These are phyloP conservation scores for Odontocerum albicorne DNA, from an alignment of 2,888 invertebrate species.

Conservation along the genomic window DNA sequence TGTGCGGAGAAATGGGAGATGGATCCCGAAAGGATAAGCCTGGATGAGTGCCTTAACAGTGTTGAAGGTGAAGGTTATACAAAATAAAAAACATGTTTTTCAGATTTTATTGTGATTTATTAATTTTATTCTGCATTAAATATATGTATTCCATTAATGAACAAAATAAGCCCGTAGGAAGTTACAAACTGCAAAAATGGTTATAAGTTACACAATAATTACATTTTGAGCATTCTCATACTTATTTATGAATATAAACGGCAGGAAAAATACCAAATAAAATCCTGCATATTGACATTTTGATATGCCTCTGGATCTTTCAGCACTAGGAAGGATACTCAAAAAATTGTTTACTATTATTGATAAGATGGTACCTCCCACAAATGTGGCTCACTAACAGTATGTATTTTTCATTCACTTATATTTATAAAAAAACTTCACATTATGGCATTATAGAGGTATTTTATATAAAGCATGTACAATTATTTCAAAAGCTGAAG, in stretches of 20 bases:
- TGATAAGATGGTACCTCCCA: neutral
- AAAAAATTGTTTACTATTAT: slow-evolving; percentile 13
- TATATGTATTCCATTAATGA: slow-evolving; percentile 31
- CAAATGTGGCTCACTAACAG: slow-evolving; percentile 1
- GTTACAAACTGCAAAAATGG: neutral
- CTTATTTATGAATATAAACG: slow-evolving; percentile 34
- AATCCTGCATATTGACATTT: slow-evolving; percentile 16
- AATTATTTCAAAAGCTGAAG: slow-evolving; percentile 24
- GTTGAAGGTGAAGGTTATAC: neutral
- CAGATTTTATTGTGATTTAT: slow-evolving; percentile 33
- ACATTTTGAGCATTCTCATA: slow-evolving; percentile 22
- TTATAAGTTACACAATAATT: neutral
- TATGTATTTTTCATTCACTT: slow-evolving; percentile 14
- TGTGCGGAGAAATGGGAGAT: too few species aligned
- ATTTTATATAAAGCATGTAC: slow-evolving; percentile 16
- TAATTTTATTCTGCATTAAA: slow-evolving; percentile 28
- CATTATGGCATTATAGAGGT: slow-evolving; percentile 27
- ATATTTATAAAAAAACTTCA: slow-evolving; percentile 18
- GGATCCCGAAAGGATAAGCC: too few species aligned
- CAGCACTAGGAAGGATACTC: slow-evolving; percentile 11
- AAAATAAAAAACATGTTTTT: slow-evolving; percentile 25
- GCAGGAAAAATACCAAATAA: slow-evolving; percentile 9
- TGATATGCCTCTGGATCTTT: slow-evolving; percentile 17
- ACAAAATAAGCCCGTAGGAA: slow-evolving; percentile 35
- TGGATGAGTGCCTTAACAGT: neutral